Conservation (phyloP, 2,888 invertebrate genomes). For the Parnassius mnemosyne region DNA sequence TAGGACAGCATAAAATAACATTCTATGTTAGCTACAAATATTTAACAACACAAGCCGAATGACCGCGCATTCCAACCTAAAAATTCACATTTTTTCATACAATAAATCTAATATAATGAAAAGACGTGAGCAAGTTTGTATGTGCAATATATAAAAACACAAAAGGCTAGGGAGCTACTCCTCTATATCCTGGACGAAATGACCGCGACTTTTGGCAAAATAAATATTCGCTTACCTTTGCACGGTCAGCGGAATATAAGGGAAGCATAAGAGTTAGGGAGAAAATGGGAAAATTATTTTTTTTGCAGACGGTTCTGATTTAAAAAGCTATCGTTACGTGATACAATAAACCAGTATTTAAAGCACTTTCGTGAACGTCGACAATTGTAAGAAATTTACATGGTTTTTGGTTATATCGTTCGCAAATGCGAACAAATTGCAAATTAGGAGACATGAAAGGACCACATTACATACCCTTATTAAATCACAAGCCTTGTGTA, state of each 20-base stretch:
- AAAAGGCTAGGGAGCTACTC: conserved; percentile 40
- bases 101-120: conserved; percentile 37
- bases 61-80: conserved; percentile 7
- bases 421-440: not conserved
- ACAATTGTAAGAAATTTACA: conserved; percentile 27
- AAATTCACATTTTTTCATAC: conserved; percentile 31
- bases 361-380: conserved; percentile 10
- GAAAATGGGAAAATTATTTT: not conserved
- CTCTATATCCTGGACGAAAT: conserved; percentile 51
- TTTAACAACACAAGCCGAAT: not conserved
- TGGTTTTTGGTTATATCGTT: conserved; percentile 20
- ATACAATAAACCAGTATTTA: conserved; percentile 1
- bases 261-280: not conserved
- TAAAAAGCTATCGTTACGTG: conserved; percentile 1
- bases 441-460: not conserved
- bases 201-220: conserved; percentile 51
- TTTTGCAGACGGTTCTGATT: not conserved
- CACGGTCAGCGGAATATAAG: conserved; percentile 40
- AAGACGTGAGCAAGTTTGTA: conserved; percentile 31
- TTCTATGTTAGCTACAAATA: too few species aligned
- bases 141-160: conserved; percentile 35
- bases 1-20: too few species aligned
- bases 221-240: conserved; percentile 46
- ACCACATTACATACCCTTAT: too few species aligned
- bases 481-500: too few species aligned